phyloP scores from a whole-genome alignment of 1,140 invertebrate genomes.

The Euschistus heros region DNA sequence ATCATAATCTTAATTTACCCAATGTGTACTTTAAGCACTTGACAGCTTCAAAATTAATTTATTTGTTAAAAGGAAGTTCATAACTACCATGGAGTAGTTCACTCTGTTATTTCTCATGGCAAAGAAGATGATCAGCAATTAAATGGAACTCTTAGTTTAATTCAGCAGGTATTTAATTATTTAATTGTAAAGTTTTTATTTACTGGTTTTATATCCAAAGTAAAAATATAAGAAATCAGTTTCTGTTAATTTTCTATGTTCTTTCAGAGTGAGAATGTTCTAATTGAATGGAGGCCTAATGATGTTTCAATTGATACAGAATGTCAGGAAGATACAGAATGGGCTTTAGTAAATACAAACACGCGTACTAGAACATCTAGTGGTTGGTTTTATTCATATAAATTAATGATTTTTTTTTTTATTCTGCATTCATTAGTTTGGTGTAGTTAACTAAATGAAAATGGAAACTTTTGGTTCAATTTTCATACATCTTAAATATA shows the following conservation, averaged over 20 bases:
- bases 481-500: too few relatives aligned
- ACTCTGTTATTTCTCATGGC: conserved; percentile 32
- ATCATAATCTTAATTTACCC: too few relatives aligned
- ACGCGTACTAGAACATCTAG: conserved; percentile 32
- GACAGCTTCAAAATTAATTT: background rate
- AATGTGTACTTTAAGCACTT: too few relatives aligned
- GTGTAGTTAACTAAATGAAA: too few relatives aligned
- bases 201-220: background rate
- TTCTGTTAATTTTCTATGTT: conserved; percentile 13
- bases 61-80: conserved; percentile 36
- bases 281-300: conserved; percentile 68
- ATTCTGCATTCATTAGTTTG: too few relatives aligned
- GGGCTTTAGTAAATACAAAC: conserved; percentile 66
- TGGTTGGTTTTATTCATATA: conserved; percentile 3
- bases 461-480: too few relatives aligned
- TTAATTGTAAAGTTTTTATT: background rate
- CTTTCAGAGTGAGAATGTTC: conserved; percentile 41
- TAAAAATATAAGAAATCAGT: too few relatives aligned
- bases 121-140: conserved; percentile 39
- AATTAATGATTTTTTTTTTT: background rate
- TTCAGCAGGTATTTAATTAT: conserved; percentile 38
- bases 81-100: conserved; percentile 38
- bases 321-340: conserved; percentile 59
- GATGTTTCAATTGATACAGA: conserved; percentile 61
- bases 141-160: conserved; percentile 38